Percentiles rank a stretch among this genome's conserved stretches.
phyloP scores from a whole-genome alignment of 2,113 vertebrate species.

The Taxidea taxus region DNA sequence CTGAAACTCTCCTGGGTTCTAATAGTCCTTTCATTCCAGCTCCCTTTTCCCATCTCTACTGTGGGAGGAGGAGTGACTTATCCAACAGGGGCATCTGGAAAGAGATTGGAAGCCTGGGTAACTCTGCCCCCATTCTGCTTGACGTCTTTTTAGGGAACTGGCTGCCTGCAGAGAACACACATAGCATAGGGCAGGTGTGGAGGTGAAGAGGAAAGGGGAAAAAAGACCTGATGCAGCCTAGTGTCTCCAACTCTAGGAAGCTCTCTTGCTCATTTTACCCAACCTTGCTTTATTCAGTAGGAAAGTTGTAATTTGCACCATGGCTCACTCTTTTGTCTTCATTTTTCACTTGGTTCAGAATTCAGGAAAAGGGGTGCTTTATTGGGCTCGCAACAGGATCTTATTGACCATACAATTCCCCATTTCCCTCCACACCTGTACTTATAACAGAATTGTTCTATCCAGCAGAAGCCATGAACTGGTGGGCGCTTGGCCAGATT shows the following conservation, averaged over 20 bases:
- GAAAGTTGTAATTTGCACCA: neutral
- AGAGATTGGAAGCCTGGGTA: neutral
- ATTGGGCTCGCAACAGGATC: neutral
- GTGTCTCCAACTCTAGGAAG: neutral
- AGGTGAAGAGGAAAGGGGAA: accelerated
- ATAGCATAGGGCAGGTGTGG: neutral
- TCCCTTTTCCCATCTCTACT: neutral
- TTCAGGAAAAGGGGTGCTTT: neutral
- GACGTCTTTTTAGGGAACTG: neutral
- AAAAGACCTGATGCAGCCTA: neutral
- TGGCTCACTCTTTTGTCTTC: neutral
- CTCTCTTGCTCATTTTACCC: neutral
- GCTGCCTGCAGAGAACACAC: neutral
- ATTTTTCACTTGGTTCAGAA: neutral
- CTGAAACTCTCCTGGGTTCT: neutral
- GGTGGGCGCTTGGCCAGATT: neutral
- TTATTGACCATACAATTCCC: neutral
- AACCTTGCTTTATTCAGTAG: neutral
- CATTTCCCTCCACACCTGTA: neutral
- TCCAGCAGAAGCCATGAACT: neutral
- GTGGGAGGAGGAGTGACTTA: neutral
- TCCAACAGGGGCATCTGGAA: neutral
- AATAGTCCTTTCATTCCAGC: neutral
- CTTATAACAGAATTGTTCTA: neutral
- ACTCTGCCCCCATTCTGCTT: neutral